Base-by-base conservation (phyloP, 2,888 invertebrate species). In the Xanthostigma xanthostigma region DNA sequence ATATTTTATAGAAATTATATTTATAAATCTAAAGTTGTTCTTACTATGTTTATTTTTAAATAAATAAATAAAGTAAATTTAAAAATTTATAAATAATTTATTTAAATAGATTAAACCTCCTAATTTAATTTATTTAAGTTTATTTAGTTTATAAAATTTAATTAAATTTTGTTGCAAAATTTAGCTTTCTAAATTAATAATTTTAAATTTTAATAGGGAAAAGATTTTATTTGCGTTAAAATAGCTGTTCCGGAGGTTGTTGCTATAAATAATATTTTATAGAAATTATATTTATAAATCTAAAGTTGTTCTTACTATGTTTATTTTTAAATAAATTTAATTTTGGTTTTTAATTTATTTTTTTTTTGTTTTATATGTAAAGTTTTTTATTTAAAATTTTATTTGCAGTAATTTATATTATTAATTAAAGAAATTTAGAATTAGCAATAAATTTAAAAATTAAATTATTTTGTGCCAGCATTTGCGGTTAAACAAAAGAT, bases 391-490 rank as follows among this genome's bases (percentile, higher is more conserved):
- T 56, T 59, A 54, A 56, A 37, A 57, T 54, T 58, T 55, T 57
- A 59, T 53, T 59, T 57, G 59, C 64, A 70, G 65, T 73, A 71
- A 69, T 69, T 71, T 69, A 61, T 67, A 64, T 74, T 74, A 71
- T 68, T 66, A 60, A 71, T 74, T 73, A 73, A 74, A 69, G 68
- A 68, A 73, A 71, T 72, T 67, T 74, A 72, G 71, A 74, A 69
- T 72, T 75, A 75, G 73, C 67, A 70, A 74, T 73, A 69, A 68
- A 67, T 59, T 58, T 61, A 64, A 75, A 68, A 73, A 73, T 68
- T 72, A 70, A 74, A 72, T 63, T 74, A 76, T 70, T 72, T 76
- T 76, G 76, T 77, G 77, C 77, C 77, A 79, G 78, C 78, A 77
- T 72, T 73, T 73, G 78, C 78, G 79, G 75, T 78, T 78, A 79